Evolutionary conservation across 2,888 invertebrate species (phyloP), one percentile per base, ranked within the genome.

Genomic region (Drosophila formosana): DNA sequence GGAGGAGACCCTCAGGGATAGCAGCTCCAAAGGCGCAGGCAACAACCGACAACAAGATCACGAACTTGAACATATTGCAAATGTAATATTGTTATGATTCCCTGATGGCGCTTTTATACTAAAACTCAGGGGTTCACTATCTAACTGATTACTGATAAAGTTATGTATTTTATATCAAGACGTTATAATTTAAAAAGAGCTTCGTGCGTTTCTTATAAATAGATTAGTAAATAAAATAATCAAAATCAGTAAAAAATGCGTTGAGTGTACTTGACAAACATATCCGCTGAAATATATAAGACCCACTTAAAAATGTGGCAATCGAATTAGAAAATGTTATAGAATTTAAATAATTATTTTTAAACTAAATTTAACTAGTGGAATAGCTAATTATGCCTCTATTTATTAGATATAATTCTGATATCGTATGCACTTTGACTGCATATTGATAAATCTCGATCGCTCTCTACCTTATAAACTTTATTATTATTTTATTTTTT

Each of bases 21-120:
- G 82, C 61, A 18, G 88, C 86, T 11, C 84, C 89, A 26, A 88
- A 70, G 45, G 78, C 83, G 66, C 84, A 85, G 39, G 82, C 82
- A n/a, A 82, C 72, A 23, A 83, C 66, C 0, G 83, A 76, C 65
- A 79, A 73, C 60, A 89, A 72, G 32, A 89, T 82, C 64, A 78
- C 76, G 43, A 84, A 80, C 75, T 82, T 85, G 43, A 88, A 73
- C 89, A 89, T 89, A 1, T 18, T 18, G 18, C 18, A 18, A 37
- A n/a, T 41, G 18, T 18, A 41, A 41, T 41, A 50, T 34, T 34
- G 11, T 3, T 25, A 62, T 41, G 6, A 28, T 18, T 4, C 18
- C 6, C 13, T 18, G 7, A 6, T 0, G 39, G 39, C 18, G 39
- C 18, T 41, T 41, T 41, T 41, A 41, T 41, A 41, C 13, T 18